phyloP scores from a whole-genome alignment of 2,113 vertebrate genomes.

The Oenanthe melanoleuca region DNA sequence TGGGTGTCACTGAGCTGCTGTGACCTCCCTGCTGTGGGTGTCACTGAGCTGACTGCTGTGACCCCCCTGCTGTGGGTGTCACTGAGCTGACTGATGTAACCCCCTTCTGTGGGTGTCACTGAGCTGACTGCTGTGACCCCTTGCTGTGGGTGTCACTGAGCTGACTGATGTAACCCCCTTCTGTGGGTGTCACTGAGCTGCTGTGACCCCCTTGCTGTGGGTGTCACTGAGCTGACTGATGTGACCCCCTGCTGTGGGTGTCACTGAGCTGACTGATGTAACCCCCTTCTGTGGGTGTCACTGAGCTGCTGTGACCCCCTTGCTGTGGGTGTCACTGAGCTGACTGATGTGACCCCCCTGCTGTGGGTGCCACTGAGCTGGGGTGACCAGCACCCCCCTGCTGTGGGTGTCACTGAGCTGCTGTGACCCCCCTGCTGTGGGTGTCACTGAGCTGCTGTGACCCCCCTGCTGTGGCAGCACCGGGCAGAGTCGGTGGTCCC shows the following conservation, averaged over 20 bases:
- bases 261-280: background rate
- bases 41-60: too few species aligned
- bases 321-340: too few species aligned
- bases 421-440: too few species aligned
- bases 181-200: too few species aligned
- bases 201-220: too few species aligned
- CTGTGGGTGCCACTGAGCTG: background rate
- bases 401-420: rapidly evolving
- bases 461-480: slow-evolving; percentile 68
- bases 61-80: background rate
- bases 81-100: background rate
- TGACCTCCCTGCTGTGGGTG: too few species aligned
- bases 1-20: background rate
- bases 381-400: rapidly evolving
- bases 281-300: background rate
- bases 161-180: too few species aligned
- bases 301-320: too few species aligned
- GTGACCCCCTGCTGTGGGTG: too few species aligned
- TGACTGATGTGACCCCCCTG: too few species aligned
- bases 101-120: rapidly evolving
- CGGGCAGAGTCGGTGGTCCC: slow-evolving; percentile 87
- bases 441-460: background rate
- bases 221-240: background rate
- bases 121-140: rapidly evolving
- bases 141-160: too few species aligned